Base-by-base conservation (phyloP, 2,113 vertebrate species). In the Thalassoma bifasciatum region DNA sequence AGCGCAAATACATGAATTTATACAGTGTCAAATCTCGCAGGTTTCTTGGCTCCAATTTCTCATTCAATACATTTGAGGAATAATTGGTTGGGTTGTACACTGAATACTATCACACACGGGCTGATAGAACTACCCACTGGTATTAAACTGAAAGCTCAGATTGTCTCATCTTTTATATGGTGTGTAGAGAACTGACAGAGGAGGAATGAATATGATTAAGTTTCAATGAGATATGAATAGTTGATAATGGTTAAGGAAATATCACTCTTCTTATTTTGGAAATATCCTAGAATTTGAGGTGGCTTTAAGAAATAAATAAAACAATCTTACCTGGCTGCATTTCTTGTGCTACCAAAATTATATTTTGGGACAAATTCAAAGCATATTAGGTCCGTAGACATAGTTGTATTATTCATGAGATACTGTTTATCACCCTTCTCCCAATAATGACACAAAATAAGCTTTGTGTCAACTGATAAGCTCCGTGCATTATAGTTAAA, bases 301-400 rank as follows among this genome's bases (percentile, higher is more conserved):
- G 21, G 22, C 37, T 8, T 17, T 1, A 34, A 13, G 2, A 42
- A 38, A 56, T 8, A 9, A 38, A 30, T n/a, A n/a, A n/a, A n/a
- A n/a, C n/a, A n/a, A 30, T 10, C 7, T 1, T 4, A 51, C 13
- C 17, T 30, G 30, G 6, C 12, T 52, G 36, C 5, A 58, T 36
- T 58, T n/a, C 4, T 2, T 21, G 30, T n/a, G 42, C n/a, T n/a
- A 34, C 30, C 30, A 30, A 30, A 6, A 3, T 6, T 30, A 6
- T 30, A 44, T 46, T 42, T 44, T 17, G 21, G 14, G 47, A 34
- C 8, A 34, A 22, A n/a, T 24, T 50, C 2, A 19, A 65, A 14
- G 14, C 19, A 21, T 6, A 5, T 67, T 50, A 23, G 47, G 21
- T 72, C 70, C 21, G 73, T 52, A 66, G 2, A 74, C 37, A 53